Evolutionary conservation across 2,113 vertebrate genomes (phyloP), one percentile per base, ranked within the genome.

Genomic region (Ancistrus triradiatus): DNA sequence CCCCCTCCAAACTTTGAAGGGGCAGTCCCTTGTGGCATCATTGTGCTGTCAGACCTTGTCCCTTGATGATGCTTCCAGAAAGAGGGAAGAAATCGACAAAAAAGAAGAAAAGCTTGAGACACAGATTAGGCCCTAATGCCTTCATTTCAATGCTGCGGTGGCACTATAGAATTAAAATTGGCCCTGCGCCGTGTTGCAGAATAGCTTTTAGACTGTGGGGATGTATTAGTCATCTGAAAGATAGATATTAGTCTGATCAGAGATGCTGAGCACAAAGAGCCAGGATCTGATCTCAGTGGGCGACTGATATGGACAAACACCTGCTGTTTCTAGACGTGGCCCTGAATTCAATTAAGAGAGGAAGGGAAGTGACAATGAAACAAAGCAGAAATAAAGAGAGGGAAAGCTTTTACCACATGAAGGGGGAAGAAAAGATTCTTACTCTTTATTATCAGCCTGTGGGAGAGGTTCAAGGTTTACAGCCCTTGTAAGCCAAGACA

Each of bases 221-320:
- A 66, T 43, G 68, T 70, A 76, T 82, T 81, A 70, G 67, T 83
- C 74, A 84, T 76, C 74, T 33, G 46, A 59, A 68, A 78, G 73
- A 81, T 74, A 78, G 81, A 84, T 76, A 78, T 80, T 64, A 75
- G 55, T 67, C 49, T 74, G 73, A 73, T 72, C 68, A 77, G 63
- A 81, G 77, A 80, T 78, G 79, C 73, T 58, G 52, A 60, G 69
- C 33, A 40, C 67, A 74, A 80, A 75, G 72, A 85, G 77, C 74
- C 57, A 43, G 59, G 63, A 82, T 83, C 51, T 49, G 70, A 58
- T 65, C 70, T 74, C 61, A 76, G 66, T 33, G 53, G 77, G 21
- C 57, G 68, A 27, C 68, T 77, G 73, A 77, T 82, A 71, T 71
- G 74, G 59, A 62, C 65, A 63, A 75, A 74, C 51, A 72, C 75